Evolutionary conservation across 2,113 vertebrate genomes (phyloP), one percentile per base, ranked within the genome.

Genomic region (Thamnaconus septentrionalis): DNA sequence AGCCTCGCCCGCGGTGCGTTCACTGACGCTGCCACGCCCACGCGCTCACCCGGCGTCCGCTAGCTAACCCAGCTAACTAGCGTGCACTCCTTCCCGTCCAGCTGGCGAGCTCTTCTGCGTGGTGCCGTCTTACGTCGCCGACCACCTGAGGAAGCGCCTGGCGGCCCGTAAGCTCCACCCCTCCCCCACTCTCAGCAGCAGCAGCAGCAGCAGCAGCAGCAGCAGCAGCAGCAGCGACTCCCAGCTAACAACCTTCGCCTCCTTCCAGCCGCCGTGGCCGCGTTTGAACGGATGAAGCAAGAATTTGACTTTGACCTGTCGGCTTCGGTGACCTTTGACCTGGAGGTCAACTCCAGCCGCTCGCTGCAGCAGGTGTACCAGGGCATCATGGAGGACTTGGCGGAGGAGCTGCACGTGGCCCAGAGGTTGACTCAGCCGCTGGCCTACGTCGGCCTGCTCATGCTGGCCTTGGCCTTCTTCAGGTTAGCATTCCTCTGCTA

Each of bases 231-330:
- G 18, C 18, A 31, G 18, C 18, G 1, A 2, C 18, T 31, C 18
- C 18, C 18, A 31, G 18, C 18, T 31, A 31, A 31, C 18, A 31
- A 31, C 18, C 2, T 53, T 18, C 62, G 4, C 61, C 41, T 47
- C 55, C 50, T 53, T 39, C 2, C 77, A 97, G 96, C 94, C 0
- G 51, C 93, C 0, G 61, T 74, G 0, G 56, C 75, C 0, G 90
- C 84, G 0, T 87, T 98, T 10, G 53, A 90, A 39, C 86, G 73
- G 0, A 64, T 98, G 54, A 94, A 92, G 0, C 61, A 0, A 0
- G 93, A 97, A 85, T 98, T 98, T 9, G 93, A 95, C 41, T 98
- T 97, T 90, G 94, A 94, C 79, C 62, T 98, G 51, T 88, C 93
- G 0, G 80, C 90, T 0, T 59, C 79, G 0, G 85, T 93, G 48